Evolutionary conservation across 1,140 invertebrate species (phyloP).

Genomic region (Drepana arcuata): DNA sequence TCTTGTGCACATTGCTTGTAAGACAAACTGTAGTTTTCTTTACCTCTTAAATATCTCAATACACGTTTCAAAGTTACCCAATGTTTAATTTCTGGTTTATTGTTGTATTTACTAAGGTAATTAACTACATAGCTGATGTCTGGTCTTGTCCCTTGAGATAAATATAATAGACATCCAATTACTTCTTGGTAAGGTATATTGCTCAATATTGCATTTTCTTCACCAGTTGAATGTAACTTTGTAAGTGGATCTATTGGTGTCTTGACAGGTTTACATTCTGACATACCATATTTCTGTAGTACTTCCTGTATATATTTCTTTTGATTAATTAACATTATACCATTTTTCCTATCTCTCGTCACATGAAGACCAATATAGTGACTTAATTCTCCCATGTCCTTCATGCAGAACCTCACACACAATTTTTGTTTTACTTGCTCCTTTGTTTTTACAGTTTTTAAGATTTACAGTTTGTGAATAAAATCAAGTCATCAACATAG

Average conservation of each 20-base stretch:
- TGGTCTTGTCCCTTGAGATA: no score
- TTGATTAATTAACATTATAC: no score
- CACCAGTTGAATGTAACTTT: no score
- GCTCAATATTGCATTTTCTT: no score
- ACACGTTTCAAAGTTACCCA: constrained; percentile 18
- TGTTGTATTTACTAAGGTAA: no score
- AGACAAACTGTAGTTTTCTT: constrained; percentile 7
- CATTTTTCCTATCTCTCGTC: no score
- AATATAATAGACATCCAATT: no score
- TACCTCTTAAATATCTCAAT: constrained; percentile 16
- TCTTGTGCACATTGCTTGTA: constrained; percentile 7
- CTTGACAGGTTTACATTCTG: not conserved
- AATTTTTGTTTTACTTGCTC: constrained; percentile 4
- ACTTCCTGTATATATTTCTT: not conserved
- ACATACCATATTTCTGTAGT: not conserved
- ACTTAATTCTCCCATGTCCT: no score
- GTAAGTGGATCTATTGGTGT: no score
- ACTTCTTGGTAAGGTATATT: no score
- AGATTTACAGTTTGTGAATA: constrained; percentile 1
- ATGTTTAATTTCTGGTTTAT: constrained; percentile 10
- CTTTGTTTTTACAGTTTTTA: not conserved
- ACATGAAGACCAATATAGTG: no score
- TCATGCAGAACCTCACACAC: constrained; percentile 4
- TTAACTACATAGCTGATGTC: no score
- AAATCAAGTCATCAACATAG: not conserved